These are phyloP conservation scores for Cyprinodon tularosa DNA, from an alignment of 2,113 vertebrate genomes.

Conservation along the genomic window DNA sequence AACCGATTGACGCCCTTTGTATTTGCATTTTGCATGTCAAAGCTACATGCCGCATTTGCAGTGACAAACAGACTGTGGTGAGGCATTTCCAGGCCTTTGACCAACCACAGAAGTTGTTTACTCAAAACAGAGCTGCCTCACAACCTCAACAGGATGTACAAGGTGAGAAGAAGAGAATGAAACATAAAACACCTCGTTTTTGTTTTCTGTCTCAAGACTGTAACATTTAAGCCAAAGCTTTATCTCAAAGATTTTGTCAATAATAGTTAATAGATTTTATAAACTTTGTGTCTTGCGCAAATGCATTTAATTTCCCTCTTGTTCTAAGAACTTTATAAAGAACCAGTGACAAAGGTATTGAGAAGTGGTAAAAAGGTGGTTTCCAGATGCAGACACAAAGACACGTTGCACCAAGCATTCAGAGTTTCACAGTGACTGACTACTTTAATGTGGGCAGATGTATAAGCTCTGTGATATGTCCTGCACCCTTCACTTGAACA, in stretches of 20 bases:
- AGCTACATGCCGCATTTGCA: not conserved
- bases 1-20: not conserved
- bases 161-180: not conserved
- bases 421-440: conserved; percentile 11
- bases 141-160: conserved; percentile 29
- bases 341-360: not conserved
- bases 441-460: not conserved
- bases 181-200: not conserved
- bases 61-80: not conserved
- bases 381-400: not conserved
- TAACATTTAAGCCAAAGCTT: not conserved
- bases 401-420: not conserved
- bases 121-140: conserved; percentile 8
- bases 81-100: conserved; percentile 12
- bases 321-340: not conserved
- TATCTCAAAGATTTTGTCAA: not conserved
- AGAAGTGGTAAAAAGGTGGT: not conserved
- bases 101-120: conserved; percentile 13
- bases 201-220: not conserved
- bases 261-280: not conserved
- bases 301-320: not conserved
- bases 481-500: not conserved
- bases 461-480: not conserved
- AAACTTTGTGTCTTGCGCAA: not conserved
- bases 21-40: not conserved